Base-by-base conservation (phyloP, 2,113 vertebrate genomes). In the Heterochromis multidens region DNA sequence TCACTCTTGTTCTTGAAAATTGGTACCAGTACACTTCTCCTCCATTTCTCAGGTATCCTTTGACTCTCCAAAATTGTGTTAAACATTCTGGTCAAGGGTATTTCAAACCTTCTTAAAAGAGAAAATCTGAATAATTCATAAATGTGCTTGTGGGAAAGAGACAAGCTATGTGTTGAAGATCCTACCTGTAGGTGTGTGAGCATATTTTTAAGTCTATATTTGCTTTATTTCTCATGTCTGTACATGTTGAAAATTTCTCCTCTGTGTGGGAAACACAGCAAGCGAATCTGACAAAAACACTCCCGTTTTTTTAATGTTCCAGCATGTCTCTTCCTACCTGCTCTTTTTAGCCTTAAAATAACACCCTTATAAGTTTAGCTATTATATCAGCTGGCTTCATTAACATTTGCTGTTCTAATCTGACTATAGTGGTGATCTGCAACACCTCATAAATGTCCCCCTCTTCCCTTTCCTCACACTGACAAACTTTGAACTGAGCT, bases 171-270 rank as follows among this genome's bases (percentile, higher is more conserved):
- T 43, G 43, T 43, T 67, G 35, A 25, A 25, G 65, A 0, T 46
- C 63, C 37, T 27, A 46, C 63, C 7, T 63, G 33, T 19, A 11
- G 61, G 19, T 10, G 43, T 77, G 58, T 56, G 31, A 46, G 33
- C 27, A 31, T 60, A n/a, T 46, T 27, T 74, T 63, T 16, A 52
- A 80, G 59, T 25, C 11, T 37, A 17, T 21, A 59, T 82, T 43
- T 25, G 33, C 23, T 62, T 74, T 59, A 54, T 27, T 9, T 77
- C 8, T 59, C 82, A 80, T 81, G 89, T 87, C 63, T 77, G 56
- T 79, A 87, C 89, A 88, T 17, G 87, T 59, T 87, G 23, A 72
- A 67, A 27, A 16, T 37, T 40, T 56, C 76, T 65, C 70, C 21
- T n/a, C 19, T 62, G 63, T 54, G 63, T 85, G 87, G 54, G 78